phyloP scores from a whole-genome alignment of 2,113 vertebrate species.

The Rhegmatorhina hoffmannsi region DNA sequence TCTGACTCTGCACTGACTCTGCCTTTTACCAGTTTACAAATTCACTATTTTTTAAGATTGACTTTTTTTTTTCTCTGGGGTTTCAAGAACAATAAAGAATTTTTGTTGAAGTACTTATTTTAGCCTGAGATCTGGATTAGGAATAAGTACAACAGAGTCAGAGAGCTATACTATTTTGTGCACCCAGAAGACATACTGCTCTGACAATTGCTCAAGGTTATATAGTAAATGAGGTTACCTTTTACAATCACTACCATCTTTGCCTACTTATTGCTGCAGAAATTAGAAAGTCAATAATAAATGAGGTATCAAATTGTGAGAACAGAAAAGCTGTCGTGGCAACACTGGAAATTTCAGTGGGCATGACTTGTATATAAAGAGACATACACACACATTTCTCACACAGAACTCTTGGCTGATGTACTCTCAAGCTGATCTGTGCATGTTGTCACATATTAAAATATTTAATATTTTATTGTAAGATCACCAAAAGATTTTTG shows the following conservation, averaged over 20 bases:
- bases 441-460: too few species aligned
- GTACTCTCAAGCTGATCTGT: not conserved
- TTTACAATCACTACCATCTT: not conserved
- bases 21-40: not conserved
- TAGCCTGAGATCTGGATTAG: not conserved
- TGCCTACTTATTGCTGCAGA: not conserved
- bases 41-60: not conserved
- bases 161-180: not conserved
- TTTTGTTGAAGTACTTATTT: not conserved
- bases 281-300: conserved; percentile 51
- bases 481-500: too few species aligned
- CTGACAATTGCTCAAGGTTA: not conserved
- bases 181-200: not conserved
- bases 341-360: not conserved
- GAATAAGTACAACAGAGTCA: not conserved
- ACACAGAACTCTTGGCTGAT: not conserved
- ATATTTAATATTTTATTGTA: too few species aligned
- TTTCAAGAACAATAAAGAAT: not conserved
- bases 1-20: not conserved
- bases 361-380: not conserved
- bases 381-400: not conserved
- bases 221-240: not conserved
- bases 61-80: not conserved
- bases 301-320: not conserved
- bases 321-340: not conserved